Evolutionary conservation across 2,113 vertebrate genomes (phyloP).

Genomic region (Thermophis baileyi): DNA sequence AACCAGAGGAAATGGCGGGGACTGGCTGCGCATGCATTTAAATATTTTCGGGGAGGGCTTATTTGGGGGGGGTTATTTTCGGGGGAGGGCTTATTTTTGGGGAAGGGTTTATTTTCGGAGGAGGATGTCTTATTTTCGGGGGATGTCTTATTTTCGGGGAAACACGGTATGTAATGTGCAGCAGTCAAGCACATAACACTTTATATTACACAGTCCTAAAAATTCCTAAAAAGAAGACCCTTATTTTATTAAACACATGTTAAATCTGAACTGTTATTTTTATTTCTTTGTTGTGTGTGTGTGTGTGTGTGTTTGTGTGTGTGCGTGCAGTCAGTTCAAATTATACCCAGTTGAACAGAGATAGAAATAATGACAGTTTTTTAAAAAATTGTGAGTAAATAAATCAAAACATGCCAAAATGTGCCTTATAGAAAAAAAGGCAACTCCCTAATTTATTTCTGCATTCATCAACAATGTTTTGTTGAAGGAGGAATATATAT

Average conservation of each 20-base stretch:
- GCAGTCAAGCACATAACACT: constrained; percentile 9
- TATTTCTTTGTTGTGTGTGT: not conserved
- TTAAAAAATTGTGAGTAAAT: constrained; percentile 8
- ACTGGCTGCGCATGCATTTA: too few species aligned
- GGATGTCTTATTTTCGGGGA: too few species aligned
- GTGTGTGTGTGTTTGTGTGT: not conserved
- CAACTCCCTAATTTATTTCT: constrained; percentile 38
- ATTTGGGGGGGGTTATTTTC: too few species aligned
- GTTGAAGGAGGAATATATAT: constrained; percentile 47
- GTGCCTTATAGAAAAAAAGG: constrained; percentile 23
- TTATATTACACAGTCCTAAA: not conserved
- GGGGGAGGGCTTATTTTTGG: too few species aligned
- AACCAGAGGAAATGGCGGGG: too few species aligned
- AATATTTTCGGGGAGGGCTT: too few species aligned
- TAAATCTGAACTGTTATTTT: not conserved
- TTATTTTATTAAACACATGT: not conserved
- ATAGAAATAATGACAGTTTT: constrained; percentile 14
- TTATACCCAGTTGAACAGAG: constrained; percentile 3
- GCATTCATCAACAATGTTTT: constrained; percentile 40
- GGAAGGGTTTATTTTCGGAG: too few species aligned
- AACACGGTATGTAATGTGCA: constrained; percentile 9
- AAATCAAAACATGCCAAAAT: constrained; percentile 39
- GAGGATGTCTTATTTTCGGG: too few species aligned
- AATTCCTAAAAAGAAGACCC: not conserved
- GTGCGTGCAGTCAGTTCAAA: not conserved